These are phyloP conservation scores for Knipowitschia caucasica DNA, from an alignment of 2,797 vertebrate species.

Conservation along the genomic window DNA sequence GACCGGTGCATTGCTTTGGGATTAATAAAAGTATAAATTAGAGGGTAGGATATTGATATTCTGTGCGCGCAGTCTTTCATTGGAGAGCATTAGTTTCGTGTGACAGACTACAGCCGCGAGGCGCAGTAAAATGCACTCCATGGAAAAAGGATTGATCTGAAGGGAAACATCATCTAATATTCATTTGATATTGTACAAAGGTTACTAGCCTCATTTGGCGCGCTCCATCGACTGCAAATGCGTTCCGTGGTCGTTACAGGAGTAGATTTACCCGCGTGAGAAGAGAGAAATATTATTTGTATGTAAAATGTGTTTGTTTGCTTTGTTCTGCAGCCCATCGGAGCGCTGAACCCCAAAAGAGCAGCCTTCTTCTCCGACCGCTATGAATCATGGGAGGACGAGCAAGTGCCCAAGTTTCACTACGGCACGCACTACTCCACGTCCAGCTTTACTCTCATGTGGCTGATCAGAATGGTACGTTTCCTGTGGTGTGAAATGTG, in stretches of 20 bases:
- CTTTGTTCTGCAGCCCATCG: conserved; percentile 81
- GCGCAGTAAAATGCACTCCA: conserved; percentile 66
- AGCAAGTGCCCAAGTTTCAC: conserved; percentile 97
- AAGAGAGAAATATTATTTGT: not conserved
- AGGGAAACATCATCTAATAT: conserved; percentile 79
- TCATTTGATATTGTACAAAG: conserved; percentile 69
- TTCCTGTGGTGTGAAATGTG: not conserved
- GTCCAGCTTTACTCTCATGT: conserved; percentile 91
- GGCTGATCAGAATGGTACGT: conserved; percentile 95
- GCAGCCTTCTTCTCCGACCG: conserved; percentile 93
- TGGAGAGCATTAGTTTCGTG: conserved; percentile 66
- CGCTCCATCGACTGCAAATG: conserved; percentile 18
- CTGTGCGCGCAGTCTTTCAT: conserved; percentile 59
- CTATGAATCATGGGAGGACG: conserved; percentile 94
- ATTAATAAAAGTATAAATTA: conserved; percentile 66
- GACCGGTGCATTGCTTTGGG: conserved; percentile 66
- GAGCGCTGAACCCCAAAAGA: conserved; percentile 96
- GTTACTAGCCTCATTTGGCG: conserved; percentile 60
- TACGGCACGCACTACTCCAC: conserved; percentile 98
- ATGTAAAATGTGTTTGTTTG: conserved; percentile 11
- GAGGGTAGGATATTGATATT: conserved; percentile 60
- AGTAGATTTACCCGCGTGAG: not conserved
- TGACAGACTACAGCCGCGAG: conserved; percentile 71
- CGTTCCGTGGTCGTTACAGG: conserved; percentile 10
- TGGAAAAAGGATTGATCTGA: conserved; percentile 70